Base-by-base conservation (phyloP, 2,797 vertebrate genomes). In the Mico argentatus region DNA sequence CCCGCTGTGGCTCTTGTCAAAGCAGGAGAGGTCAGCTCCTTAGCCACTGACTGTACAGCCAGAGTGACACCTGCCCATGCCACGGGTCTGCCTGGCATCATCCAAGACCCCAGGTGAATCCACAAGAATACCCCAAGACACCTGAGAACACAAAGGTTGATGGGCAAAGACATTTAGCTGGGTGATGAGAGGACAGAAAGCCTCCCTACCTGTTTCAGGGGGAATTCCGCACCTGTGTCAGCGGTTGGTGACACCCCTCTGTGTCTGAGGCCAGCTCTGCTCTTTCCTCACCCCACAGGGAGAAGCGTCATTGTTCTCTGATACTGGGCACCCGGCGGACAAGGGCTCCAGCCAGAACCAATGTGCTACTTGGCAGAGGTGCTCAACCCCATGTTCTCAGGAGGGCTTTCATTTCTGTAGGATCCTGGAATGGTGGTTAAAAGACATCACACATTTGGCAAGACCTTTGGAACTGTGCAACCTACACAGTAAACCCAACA, bases 341-440 rank as follows among this genome's bases (percentile, higher is more conserved):
- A 2, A 33, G 73, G 67, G 26, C 26, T 36, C 24, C 22, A 15
- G 36, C 15, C 10, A 36, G 41, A 72, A 39, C 41, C 64, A 0
- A 1, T 30, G 33, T 1, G 15, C 79, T 50, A 44, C 59, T 41
- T 27, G 59, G 9, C 39, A n/a, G 26, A 79, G 8, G 7, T 13
- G 15, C n/a, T 39, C 57, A 15, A 12, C 27, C 9, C 5, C 3
- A 0, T 9, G 4, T 11, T 57, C 79, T n/a, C 27, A 20, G 33
- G 52, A 79, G 26, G 48, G 41, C 50, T 44, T 5, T 7, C 0
- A 0, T 41, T 73, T n/a, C 39, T 10, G 0, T 17, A 27, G 2
- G 41, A 13, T 7, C 6, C 2, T 1, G 4, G 36, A 33, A 20
- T 2, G 8, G 55, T 12, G 15, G 11, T 20, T 59, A 46, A 61